A percentile compares a stretch with the other conserved stretches of the same genome.
Evolutionary conservation across 1,140 invertebrate species (phyloP).

Genomic region (Cydia fagiglandana): DNA sequence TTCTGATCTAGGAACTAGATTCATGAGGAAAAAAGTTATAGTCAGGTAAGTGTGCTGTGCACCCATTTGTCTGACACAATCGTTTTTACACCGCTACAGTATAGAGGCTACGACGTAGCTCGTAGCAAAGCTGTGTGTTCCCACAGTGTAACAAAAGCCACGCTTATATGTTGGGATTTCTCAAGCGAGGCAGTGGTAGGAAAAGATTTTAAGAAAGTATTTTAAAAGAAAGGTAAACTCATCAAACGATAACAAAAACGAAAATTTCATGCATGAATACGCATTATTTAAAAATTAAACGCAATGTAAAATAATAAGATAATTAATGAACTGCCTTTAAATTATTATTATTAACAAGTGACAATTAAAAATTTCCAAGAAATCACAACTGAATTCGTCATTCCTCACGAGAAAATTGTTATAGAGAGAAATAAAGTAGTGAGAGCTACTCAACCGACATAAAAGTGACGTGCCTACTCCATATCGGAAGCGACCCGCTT

Average conservation of each 20-base stretch:
- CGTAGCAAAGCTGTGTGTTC: too few species aligned
- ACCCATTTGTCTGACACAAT: neutral
- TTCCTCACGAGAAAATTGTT: neutral
- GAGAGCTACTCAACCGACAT: neutral
- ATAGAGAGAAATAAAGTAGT: neutral
- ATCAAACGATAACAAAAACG: neutral
- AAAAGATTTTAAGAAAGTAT: too few species aligned
- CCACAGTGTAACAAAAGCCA: too few species aligned
- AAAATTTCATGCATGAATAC: slow-evolving; percentile 16
- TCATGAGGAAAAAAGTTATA: slow-evolving; percentile 89
- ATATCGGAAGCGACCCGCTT: neutral
- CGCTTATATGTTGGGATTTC: too few species aligned
- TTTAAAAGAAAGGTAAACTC: too few species aligned
- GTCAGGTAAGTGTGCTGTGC: slow-evolving; percentile 77
- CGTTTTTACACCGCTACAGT: too few species aligned
- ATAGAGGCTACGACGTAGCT: too few species aligned
- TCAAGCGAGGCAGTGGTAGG: too few species aligned
- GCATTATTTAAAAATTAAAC: neutral
- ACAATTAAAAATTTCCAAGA: too few species aligned
- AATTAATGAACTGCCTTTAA: neutral
- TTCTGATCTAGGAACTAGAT: slow-evolving; percentile 89
- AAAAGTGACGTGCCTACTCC: neutral
- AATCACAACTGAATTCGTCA: too few species aligned
- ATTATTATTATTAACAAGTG: neutral
- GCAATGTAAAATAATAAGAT: too few species aligned